Percentiles rank a stretch among this genome's conserved stretches.
Evolutionary conservation across 1,140 invertebrate genomes (phyloP).

Genomic region (Diprion similis): DNA sequence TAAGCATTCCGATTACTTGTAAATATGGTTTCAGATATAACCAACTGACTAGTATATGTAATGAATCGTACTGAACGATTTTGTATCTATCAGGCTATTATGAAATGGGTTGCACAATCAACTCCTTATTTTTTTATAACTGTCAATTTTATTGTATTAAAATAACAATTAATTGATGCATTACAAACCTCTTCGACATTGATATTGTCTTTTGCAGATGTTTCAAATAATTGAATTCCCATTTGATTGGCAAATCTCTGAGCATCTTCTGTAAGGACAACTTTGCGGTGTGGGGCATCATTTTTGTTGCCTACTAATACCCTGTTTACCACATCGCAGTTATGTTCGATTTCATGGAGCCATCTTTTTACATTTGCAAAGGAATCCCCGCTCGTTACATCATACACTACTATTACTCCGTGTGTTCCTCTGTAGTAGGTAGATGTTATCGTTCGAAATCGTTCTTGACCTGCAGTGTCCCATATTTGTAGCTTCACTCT

Average conservation of each 20-base stretch:
- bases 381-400: constrained; percentile 98
- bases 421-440: constrained; percentile 99
- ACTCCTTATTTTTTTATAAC: constrained; percentile 22
- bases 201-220: constrained; percentile 98
- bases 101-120: too few relatives aligned
- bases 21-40: too few relatives aligned
- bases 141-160: not conserved
- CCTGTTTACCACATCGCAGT: constrained; percentile 99
- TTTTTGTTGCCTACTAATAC: constrained; percentile 99
- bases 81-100: too few relatives aligned
- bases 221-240: constrained; percentile 97
- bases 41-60: too few relatives aligned
- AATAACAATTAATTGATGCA: not conserved
- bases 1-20: not conserved
- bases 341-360: constrained; percentile 98
- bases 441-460: constrained; percentile 93
- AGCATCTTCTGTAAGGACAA: constrained; percentile 96
- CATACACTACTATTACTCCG: constrained; percentile 99
- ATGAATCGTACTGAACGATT: too few relatives aligned
- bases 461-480: constrained; percentile 94
- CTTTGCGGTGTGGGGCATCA: constrained; percentile 95
- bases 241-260: constrained; percentile 96
- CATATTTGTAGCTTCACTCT: constrained; percentile 98
- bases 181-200: constrained; percentile 95
- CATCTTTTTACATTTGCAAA: constrained; percentile 99